Conservation (phyloP, 2,113 vertebrate species). For the Hiodon alosoides region DNA sequence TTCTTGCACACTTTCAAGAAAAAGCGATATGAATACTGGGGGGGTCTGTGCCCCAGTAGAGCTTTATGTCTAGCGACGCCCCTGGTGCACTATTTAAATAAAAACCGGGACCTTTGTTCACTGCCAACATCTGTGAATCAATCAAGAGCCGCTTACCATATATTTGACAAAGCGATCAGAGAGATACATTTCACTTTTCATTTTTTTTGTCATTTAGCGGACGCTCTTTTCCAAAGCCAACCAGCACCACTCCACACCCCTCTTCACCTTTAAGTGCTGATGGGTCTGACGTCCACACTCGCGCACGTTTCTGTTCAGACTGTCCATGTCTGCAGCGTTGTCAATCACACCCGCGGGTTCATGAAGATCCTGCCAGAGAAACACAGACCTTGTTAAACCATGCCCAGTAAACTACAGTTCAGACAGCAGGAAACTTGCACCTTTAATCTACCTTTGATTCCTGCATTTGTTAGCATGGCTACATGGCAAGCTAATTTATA, state of each 20-base stretch:
- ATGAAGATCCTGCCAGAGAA: slow-evolving; percentile 53
- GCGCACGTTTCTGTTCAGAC: slow-evolving; percentile 55
- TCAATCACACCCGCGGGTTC: slow-evolving; percentile 46
- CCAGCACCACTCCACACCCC: not conserved
- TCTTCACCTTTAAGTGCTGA: slow-evolving; percentile 58
- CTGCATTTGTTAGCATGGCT: not conserved
- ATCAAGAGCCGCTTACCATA: no score
- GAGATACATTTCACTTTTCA: not conserved
- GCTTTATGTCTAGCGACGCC: not conserved
- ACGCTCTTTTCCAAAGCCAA: not conserved
- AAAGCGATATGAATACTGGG: no score
- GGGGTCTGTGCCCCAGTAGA: no score
- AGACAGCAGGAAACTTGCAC: not conserved
- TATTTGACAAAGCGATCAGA: not conserved
- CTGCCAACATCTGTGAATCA: not conserved
- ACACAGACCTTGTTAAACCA: slow-evolving; percentile 9
- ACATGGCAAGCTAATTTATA: not conserved
- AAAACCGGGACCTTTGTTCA: not conserved
- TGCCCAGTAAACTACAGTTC: not conserved
- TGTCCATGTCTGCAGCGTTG: slow-evolving; percentile 56
- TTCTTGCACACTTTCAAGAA: no score
- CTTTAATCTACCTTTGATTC: not conserved
- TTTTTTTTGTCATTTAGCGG: not conserved
- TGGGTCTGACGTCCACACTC: slow-evolving; percentile 43
- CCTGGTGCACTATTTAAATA: not conserved